phyloP scores from a whole-genome alignment of 2,797 vertebrate genomes.

The Spondyliosoma cantharus region DNA sequence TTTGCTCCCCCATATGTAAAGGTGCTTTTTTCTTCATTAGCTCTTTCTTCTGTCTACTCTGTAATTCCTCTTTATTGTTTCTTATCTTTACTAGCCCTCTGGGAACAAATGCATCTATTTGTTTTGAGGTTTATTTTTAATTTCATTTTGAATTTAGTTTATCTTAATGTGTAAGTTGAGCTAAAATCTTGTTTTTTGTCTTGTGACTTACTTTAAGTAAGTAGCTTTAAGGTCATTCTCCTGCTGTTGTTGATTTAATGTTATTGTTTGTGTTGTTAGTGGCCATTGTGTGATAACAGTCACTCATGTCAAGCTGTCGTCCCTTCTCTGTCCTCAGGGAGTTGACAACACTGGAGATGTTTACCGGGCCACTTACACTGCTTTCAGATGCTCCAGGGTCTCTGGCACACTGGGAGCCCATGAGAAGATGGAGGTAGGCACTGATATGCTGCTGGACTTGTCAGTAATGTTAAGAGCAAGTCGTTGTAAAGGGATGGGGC shows the following conservation, averaged over 20 bases:
- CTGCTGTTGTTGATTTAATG: background rate
- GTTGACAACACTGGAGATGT: slow-evolving; percentile 89
- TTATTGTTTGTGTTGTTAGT: background rate
- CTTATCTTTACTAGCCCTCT: background rate
- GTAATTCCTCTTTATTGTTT: slow-evolving; percentile 10
- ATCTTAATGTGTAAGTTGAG: background rate
- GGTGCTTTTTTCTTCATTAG: slow-evolving; percentile 78
- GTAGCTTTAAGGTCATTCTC: background rate
- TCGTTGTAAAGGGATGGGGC: background rate
- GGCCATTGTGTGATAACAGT: slow-evolving; percentile 1
- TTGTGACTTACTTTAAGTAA: slow-evolving; percentile 4
- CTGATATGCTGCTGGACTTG: background rate
- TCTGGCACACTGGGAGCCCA: slow-evolving; percentile 87
- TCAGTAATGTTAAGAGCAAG: background rate
- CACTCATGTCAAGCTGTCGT: slow-evolving; percentile 15
- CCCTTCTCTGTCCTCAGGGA: slow-evolving; percentile 79
- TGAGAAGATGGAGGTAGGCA: slow-evolving; percentile 87
- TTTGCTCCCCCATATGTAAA: slow-evolving; percentile 96
- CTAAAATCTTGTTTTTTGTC: background rate
- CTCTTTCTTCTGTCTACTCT: slow-evolving; percentile 15
- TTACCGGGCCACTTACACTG: slow-evolving; percentile 92
- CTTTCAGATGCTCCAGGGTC: slow-evolving; percentile 89
- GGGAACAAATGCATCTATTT: slow-evolving; percentile 1
- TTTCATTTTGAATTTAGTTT: background rate
- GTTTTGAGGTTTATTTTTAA: slow-evolving; percentile 5